Percentiles rank a stretch among this genome's conserved stretches.
These are phyloP conservation scores for Ianthella basta DNA, from an alignment of 37 sponge, comb jelly and placozoan genomes.

Conservation along the genomic window DNA sequence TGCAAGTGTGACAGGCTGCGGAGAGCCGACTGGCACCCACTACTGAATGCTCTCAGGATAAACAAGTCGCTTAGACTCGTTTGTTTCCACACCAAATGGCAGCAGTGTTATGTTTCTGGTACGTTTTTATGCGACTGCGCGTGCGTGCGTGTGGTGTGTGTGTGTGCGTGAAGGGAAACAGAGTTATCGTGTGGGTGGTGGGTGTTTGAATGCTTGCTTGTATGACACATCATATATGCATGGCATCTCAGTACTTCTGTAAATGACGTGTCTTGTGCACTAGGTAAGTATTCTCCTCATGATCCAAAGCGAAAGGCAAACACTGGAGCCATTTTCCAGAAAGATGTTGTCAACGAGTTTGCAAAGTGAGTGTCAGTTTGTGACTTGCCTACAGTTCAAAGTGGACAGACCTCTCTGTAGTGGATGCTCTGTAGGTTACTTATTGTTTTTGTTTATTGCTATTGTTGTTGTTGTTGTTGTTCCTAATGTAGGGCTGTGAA, in stretches of 20 bases:
- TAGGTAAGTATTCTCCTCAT: too few species aligned
- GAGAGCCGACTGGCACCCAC: constrained; percentile 70
- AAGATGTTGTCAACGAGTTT: background rate
- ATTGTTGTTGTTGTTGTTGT: background rate
- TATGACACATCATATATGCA: too few species aligned
- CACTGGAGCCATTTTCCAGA: background rate
- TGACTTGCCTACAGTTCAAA: background rate
- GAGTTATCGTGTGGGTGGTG: too few species aligned
- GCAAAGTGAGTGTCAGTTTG: background rate
- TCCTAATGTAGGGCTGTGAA: background rate
- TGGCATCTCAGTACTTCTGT: too few species aligned
- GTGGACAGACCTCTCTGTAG: background rate
- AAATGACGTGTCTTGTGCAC: too few species aligned
- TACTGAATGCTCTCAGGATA: constrained; percentile 61
- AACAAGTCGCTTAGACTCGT: constrained; percentile 63
- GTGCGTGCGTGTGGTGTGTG: too few species aligned
- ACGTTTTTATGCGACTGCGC: too few species aligned
- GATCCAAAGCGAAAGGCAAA: background rate
- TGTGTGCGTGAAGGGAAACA: too few species aligned
- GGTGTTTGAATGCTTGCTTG: too few species aligned
- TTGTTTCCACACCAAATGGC: constrained; percentile 46
- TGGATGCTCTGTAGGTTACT: background rate
- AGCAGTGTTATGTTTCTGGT: background rate
- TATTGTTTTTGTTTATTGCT: background rate
- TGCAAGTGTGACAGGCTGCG: constrained; percentile 58